Percentiles rank a stretch among this genome's conserved stretches.
These are phyloP conservation scores for Ceratotherium simum DNA, from an alignment of 2,113 vertebrate species.

Conservation along the genomic window DNA sequence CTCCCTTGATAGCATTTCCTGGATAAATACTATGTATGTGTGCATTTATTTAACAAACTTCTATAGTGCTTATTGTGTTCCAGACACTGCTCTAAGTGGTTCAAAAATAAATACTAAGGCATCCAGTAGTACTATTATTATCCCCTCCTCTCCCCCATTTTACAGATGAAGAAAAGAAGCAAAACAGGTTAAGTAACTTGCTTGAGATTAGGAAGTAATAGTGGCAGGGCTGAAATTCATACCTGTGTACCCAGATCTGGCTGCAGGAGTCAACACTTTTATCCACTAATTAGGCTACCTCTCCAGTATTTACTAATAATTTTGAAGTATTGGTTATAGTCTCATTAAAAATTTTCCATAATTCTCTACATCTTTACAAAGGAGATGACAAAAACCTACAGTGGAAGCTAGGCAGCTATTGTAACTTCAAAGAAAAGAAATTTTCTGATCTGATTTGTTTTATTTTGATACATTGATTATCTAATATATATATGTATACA, in stretches of 20 bases:
- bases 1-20: neutral
- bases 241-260: neutral
- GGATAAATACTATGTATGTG: neutral
- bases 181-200: neutral
- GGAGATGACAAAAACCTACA: constrained; percentile 41
- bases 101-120: neutral
- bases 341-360: constrained; percentile 42
- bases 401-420: constrained; percentile 62
- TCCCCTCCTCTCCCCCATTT: rapidly evolving
- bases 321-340: neutral
- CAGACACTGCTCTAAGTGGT: neutral
- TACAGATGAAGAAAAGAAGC: neutral
- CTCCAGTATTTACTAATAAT: neutral
- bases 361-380: constrained; percentile 45
- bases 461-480: constrained; percentile 78
- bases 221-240: neutral
- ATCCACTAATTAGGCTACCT: neutral
- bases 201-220: neutral
- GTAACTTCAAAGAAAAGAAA: constrained; percentile 76
- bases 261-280: neutral
- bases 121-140: neutral
- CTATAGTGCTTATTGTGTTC: neutral
- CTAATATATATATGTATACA: constrained; percentile 63
- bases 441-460: constrained; percentile 70
- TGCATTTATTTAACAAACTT: neutral